These are phyloP conservation scores for Mythimna lalbum DNA, from an alignment of 2,888 invertebrate genomes.

Conservation along the genomic window DNA sequence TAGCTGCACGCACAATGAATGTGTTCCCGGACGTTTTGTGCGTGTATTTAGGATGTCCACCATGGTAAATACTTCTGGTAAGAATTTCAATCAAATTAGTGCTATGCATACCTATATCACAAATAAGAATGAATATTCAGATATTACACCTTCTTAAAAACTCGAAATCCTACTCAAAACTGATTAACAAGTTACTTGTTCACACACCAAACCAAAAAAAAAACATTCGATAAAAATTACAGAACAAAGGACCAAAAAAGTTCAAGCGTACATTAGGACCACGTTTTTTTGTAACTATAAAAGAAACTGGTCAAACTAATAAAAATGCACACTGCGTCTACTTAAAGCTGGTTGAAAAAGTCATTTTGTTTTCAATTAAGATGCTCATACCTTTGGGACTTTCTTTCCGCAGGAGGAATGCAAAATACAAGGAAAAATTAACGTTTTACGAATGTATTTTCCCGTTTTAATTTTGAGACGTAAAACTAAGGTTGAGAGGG, in stretches of 20 bases:
- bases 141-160: neutral
- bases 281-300: conserved; percentile 29
- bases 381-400: conserved; percentile 39
- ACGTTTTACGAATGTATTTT: conserved; percentile 35
- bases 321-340: conserved; percentile 19
- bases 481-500: conserved; percentile 9
- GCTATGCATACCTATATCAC: too few species aligned
- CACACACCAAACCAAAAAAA: neutral
- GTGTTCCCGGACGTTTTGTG: too few species aligned
- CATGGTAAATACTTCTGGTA: too few species aligned
- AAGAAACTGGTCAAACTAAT: conserved; percentile 30
- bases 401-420: conserved; percentile 45
- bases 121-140: neutral
- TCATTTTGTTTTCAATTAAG: conserved; percentile 48
- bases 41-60: too few species aligned
- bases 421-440: conserved; percentile 52
- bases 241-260: conserved; percentile 19
- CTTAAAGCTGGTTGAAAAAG: conserved; percentile 37
- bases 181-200: too few species aligned
- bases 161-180: conserved; percentile 1
- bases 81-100: too few species aligned
- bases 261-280: conserved; percentile 6
- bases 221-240: neutral
- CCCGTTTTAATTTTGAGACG: conserved; percentile 23
- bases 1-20: too few species aligned